These are phyloP conservation scores for Geotrypetes seraphini DNA, from an alignment of 2,797 vertebrate species.

Conservation along the genomic window DNA sequence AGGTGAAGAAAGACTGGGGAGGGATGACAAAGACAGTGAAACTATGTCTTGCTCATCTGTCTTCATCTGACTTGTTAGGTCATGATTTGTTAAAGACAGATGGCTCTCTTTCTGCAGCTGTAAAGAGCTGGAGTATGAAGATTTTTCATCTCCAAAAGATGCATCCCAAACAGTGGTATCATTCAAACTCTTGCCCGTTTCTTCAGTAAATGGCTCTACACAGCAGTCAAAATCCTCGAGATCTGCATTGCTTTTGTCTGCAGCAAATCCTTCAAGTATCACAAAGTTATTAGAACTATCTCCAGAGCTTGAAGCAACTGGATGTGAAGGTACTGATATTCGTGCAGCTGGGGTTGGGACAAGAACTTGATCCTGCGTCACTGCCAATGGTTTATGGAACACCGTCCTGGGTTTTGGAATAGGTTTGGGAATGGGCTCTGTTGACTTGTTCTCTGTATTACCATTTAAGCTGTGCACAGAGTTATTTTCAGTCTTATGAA, in stretches of 20 bases:
- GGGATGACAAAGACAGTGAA: background rate
- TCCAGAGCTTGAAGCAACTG: slow-evolving; percentile 25
- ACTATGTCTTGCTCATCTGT: fast-evolving
- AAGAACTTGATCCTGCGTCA: slow-evolving; percentile 10
- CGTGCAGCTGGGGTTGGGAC: slow-evolving; percentile 11
- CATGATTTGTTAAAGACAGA: background rate
- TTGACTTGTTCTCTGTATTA: slow-evolving; percentile 18
- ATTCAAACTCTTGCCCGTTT: background rate
- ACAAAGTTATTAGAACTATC: slow-evolving; percentile 31
- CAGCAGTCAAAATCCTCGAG: slow-evolving; percentile 1
- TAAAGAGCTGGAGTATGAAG: slow-evolving; percentile 48
- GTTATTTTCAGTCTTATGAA: background rate
- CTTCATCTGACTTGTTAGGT: background rate
- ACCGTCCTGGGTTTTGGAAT: slow-evolving; percentile 87
- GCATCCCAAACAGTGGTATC: slow-evolving; percentile 20
- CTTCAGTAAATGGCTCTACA: background rate
- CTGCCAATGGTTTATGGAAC: slow-evolving; percentile 52
- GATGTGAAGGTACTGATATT: background rate
- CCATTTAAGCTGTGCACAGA: fast-evolving
- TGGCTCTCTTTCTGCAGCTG: slow-evolving; percentile 29
- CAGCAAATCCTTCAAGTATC: slow-evolving; percentile 40
- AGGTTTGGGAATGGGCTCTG: slow-evolving; percentile 45
- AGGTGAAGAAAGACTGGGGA: background rate
- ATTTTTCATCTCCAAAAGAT: background rate
- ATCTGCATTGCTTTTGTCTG: slow-evolving; percentile 29